Evolutionary conservation across 1,140 invertebrate species (phyloP).

Genomic region (Bombus difficillimus): DNA sequence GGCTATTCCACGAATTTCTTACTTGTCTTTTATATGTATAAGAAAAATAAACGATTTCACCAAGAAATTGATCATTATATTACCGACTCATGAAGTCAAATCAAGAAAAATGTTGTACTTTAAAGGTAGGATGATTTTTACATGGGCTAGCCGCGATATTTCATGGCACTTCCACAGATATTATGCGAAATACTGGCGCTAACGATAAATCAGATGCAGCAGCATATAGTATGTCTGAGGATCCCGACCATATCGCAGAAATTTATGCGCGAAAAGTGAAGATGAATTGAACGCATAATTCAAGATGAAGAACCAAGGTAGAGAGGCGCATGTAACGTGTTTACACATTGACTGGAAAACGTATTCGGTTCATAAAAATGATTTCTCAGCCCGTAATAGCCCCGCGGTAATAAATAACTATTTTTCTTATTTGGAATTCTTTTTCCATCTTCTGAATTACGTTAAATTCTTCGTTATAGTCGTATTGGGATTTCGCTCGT

Average conservation of each 20-base stretch:
- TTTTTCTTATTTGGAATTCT: not conserved
- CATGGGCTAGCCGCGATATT: not conserved
- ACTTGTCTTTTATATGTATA: not conserved
- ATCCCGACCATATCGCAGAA: conserved; percentile 16
- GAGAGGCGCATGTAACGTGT: not conserved
- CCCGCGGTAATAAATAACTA: not conserved
- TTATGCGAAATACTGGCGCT: conserved; percentile 14
- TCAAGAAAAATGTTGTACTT: conserved; percentile 5
- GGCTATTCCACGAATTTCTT: too few species aligned
- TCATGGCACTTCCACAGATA: conserved; percentile 15
- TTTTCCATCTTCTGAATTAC: not conserved
- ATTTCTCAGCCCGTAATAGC: not conserved
- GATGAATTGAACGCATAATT: conserved; percentile 22
- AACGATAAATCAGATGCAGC: conserved; percentile 22
- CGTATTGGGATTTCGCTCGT: not conserved
- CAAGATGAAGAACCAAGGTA: conserved; percentile 6
- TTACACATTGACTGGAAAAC: conserved; percentile 12
- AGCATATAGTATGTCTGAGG: conserved; percentile 1
- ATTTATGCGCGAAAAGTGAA: conserved; percentile 23
- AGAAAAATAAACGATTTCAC: not conserved
- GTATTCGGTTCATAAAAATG: conserved; percentile 8
- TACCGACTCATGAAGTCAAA: not conserved
- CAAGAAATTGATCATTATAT: not conserved
- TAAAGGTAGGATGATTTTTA: not conserved
- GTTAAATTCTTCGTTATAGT: not conserved